Base-by-base conservation (phyloP, 2,113 vertebrate genomes). In the Anhinga rufa region DNA sequence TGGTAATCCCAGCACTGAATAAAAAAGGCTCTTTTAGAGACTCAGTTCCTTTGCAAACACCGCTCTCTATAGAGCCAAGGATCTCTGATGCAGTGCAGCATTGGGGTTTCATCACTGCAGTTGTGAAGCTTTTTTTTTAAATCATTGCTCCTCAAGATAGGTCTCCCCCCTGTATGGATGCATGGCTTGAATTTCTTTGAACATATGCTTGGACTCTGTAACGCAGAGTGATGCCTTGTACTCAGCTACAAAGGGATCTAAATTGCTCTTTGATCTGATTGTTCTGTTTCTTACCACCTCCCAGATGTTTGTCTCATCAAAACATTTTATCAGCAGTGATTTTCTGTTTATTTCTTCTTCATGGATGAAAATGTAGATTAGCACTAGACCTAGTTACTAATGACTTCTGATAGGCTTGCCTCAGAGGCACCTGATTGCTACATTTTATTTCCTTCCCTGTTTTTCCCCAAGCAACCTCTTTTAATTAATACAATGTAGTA, bases 401-500 rank as follows among this genome's bases (percentile, higher is more conserved):
- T 60, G 32, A 55, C 60, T 94, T 95, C 57, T 80, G 22, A 80
- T 86, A 74, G 21, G 31, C 18, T 90, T 88, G 62, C 54, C 64
- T 76, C 44, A 72, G 54, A 90, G 36, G 46, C 61, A 64, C 91
- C 34, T 82, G 49, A 87, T 87, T 2, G 5, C 22, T 62, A 34
- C 2, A 2, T 76, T 62, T 85, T 75, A 40, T 77, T 84, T 71
- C 62, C 66, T 82, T 66, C 8, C 12, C 12, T 72, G 55, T 95
- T 48, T 64, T 57, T 10, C 2, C 29, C 34, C 20, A 36, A 92
- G 20, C 40, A 95, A 58, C 32, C 34, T 88, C 34, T 93, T 92
- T 89, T 83, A 93, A 92, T 92, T 91, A 85, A 82, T 76, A 74
- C 9, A 85, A 20, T 13, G 57, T 52, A 93, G 65, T 85, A 20